A percentile compares a stretch with the other conserved stretches of the same genome.
Evolutionary conservation across 2,113 vertebrate species (phyloP).

Genomic region (Upupa epops): DNA sequence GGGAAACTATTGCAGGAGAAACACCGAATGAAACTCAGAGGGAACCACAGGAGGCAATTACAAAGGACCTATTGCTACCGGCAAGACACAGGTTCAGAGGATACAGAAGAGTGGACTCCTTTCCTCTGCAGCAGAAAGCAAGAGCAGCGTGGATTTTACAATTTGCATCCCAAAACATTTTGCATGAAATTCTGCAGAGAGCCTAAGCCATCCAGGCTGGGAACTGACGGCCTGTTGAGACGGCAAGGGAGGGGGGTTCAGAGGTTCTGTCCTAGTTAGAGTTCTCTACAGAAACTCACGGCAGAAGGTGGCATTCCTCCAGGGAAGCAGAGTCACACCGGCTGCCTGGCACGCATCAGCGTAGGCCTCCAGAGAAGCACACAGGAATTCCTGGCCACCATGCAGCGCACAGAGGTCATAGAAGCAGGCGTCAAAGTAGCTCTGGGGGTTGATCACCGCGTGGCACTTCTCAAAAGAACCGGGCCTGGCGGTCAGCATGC

Average conservation of each 20-base stretch:
- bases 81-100: neutral
- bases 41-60: neutral
- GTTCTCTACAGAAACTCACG: constrained; percentile 67
- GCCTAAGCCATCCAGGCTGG: neutral
- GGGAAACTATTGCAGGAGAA: neutral
- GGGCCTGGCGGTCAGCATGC: constrained; percentile 66
- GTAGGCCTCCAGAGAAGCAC: constrained; percentile 62
- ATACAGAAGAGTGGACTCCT: neutral
- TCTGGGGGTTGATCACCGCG: constrained; percentile 60
- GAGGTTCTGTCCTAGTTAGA: too few relatives aligned
- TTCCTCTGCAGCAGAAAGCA: neutral
- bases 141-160: fast-evolving
- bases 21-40: neutral
- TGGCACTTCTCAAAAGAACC: constrained; percentile 79
- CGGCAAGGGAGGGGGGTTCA: neutral
- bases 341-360: constrained; percentile 71
- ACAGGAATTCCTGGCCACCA: constrained; percentile 63
- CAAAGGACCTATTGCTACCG: neutral
- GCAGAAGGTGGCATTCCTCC: constrained; percentile 79
- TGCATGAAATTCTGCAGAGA: neutral
- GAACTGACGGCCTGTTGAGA: neutral
- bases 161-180: neutral
- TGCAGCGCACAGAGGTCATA: constrained; percentile 74
- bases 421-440: constrained; percentile 79
- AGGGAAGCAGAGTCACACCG: constrained; percentile 65